These are phyloP conservation scores for Vannuccia rotundouncinata DNA, from an alignment of 2,888 invertebrate genomes.

Conservation along the genomic window DNA sequence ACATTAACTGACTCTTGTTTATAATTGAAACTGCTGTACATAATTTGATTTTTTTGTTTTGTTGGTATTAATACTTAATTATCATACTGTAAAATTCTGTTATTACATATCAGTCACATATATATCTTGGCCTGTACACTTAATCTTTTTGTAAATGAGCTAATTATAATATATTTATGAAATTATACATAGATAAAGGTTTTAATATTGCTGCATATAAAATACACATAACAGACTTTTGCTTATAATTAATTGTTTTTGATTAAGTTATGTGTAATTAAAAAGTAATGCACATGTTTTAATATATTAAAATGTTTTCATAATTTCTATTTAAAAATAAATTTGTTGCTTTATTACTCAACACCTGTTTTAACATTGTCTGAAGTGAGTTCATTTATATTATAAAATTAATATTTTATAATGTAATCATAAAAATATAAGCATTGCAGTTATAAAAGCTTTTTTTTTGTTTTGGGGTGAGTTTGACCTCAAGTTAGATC, in stretches of 20 bases:
- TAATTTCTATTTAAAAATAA: not conserved
- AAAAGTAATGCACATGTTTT: not conserved
- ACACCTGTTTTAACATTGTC: conserved; percentile 4
- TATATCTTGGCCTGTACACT: too few species aligned
- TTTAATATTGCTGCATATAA: not conserved
- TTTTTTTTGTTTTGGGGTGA: not conserved
- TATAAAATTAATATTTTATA: conserved; percentile 10
- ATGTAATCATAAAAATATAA: conserved; percentile 4
- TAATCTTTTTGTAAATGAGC: not conserved
- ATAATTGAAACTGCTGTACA: too few species aligned
- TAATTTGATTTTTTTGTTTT: too few species aligned
- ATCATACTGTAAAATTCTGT: too few species aligned
- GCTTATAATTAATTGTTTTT: not conserved
- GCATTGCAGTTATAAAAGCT: not conserved
- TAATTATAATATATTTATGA: conserved; percentile 7
- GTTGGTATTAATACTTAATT: too few species aligned
- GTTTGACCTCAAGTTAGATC: not conserved
- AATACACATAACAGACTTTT: conserved; percentile 10
- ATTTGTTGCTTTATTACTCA: not conserved
- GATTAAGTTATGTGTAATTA: not conserved
- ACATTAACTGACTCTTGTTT: too few species aligned
- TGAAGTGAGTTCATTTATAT: conserved; percentile 5
- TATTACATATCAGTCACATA: too few species aligned
- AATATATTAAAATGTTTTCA: not conserved
- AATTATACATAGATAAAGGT: not conserved